These are phyloP conservation scores for Syrrhaptes paradoxus DNA, from an alignment of 2,113 vertebrate genomes.

Conservation along the genomic window DNA sequence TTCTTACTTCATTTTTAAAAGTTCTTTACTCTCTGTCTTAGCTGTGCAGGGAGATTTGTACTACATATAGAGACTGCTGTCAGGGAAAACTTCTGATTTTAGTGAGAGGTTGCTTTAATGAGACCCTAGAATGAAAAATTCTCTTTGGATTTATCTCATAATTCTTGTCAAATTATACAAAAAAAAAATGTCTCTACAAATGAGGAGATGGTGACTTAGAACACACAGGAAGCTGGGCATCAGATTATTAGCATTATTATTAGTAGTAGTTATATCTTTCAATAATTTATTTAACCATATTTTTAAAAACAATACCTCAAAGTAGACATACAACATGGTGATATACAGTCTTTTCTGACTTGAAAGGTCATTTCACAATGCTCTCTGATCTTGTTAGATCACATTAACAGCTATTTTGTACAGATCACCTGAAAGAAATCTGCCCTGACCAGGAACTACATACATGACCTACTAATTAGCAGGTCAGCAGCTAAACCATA, in stretches of 20 bases:
- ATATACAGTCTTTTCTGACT: neutral
- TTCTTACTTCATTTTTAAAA: neutral
- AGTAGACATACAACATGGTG: neutral
- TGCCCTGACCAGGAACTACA: neutral
- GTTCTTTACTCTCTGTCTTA: neutral
- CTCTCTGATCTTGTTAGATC: neutral
- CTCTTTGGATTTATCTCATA: neutral
- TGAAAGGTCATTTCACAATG: neutral
- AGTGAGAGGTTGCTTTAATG: neutral
- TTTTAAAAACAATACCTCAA: neutral
- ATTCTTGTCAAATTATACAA: neutral
- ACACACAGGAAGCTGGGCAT: fast-evolving
- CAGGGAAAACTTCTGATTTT: neutral
- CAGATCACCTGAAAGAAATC: neutral
- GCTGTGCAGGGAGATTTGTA: neutral
- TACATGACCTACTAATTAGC: neutral
- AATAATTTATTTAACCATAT: neutral
- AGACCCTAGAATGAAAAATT: neutral
- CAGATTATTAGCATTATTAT: neutral
- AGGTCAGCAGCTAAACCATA: neutral
- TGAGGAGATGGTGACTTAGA: neutral
- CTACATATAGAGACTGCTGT: neutral
- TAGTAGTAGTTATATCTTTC: neutral
- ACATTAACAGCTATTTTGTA: neutral
- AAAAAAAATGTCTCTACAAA: neutral